Conservation (phyloP, 2,888 invertebrate genomes). For the Margaritifera margaritifera region DNA sequence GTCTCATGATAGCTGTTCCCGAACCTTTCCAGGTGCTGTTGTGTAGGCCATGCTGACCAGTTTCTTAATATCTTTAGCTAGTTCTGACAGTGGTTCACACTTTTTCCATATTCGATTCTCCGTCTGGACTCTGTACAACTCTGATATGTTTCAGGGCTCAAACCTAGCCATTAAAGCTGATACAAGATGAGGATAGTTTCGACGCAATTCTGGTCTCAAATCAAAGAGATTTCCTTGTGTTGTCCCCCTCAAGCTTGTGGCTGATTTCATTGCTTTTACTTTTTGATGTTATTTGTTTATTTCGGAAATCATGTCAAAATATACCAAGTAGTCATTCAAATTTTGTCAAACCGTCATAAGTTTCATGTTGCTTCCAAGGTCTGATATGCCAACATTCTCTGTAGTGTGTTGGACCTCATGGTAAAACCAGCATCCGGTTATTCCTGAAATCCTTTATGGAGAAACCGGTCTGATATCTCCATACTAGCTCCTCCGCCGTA, state of each 20-base stretch:
- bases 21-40: background rate
- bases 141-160: background rate
- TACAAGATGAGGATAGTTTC: background rate
- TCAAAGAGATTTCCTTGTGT: background rate
- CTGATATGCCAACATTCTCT: too few relatives aligned
- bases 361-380: background rate
- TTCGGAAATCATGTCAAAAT: too few relatives aligned
- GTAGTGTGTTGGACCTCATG: too few relatives aligned
- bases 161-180: background rate
- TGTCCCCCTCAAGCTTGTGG: background rate
- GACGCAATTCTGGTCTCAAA: background rate
- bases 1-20: background rate
- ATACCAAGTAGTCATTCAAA: too few relatives aligned
- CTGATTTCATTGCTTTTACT: constrained; percentile 1
- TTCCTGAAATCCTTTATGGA: too few relatives aligned
- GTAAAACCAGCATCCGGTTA: too few relatives aligned
- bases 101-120: background rate
- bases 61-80: background rate
- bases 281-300: too few relatives aligned
- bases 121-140: background rate
- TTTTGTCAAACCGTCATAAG: too few relatives aligned
- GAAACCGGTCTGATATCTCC: too few relatives aligned
- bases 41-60: background rate
- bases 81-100: background rate
- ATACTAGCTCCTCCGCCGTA: too few relatives aligned